Evolutionary conservation across 1,140 invertebrate genomes (phyloP).

Genomic region (Dreissena polymorpha): DNA sequence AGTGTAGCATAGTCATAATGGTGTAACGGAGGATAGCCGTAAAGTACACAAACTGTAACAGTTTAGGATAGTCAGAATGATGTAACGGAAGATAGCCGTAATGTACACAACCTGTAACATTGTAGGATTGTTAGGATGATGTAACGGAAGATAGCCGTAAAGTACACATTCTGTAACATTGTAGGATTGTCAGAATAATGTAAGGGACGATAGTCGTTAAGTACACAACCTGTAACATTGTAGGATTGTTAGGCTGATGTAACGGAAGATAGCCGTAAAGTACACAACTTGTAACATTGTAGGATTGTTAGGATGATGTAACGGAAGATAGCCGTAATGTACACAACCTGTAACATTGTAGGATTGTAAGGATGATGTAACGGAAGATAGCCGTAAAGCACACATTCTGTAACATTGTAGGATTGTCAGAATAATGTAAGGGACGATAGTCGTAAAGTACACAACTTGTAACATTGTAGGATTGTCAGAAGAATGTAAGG

Average conservation of each 20-base stretch:
- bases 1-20: conserved; percentile 40
- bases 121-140: conserved; percentile 70
- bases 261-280: not conserved
- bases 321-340: not conserved
- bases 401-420: conserved; percentile 78
- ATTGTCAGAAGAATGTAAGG: conserved; percentile 62
- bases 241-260: not conserved
- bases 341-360: conserved; percentile 6
- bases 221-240: conserved; percentile 79
- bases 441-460: not conserved
- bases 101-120: no score
- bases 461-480: conserved; percentile 56
- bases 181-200: conserved; percentile 58
- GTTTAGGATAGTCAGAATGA: not conserved
- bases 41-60: conserved; percentile 80
- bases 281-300: not conserved
- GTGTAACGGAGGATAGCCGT: conserved; percentile 80
- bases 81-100: not conserved
- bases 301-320: conserved; percentile 69
- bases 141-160: not conserved
- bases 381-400: conserved; percentile 81
- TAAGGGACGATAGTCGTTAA: conserved; percentile 80
- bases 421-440: not conserved
- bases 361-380: conserved; percentile 68
- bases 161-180: not conserved